These are phyloP conservation scores for Zelostemma sp. DNA, from an alignment of 1,140 invertebrate genomes.

Conservation along the genomic window DNA sequence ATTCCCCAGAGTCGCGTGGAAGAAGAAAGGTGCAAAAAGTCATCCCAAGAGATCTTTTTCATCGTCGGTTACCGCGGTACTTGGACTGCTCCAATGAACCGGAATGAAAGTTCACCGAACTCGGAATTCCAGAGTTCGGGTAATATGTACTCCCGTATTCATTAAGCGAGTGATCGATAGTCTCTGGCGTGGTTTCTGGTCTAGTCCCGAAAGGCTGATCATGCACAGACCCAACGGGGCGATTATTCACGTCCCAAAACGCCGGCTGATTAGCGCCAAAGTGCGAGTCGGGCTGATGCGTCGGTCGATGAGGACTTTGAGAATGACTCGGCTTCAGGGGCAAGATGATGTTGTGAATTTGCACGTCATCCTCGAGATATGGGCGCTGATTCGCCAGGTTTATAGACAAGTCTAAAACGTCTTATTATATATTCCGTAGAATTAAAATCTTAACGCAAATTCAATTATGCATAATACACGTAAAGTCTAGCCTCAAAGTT, in stretches of 20 bases:
- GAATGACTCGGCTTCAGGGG: conserved; percentile 51
- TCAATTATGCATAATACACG: too few relatives aligned
- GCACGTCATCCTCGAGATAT: conserved; percentile 65
- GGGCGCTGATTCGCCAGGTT: conserved; percentile 66
- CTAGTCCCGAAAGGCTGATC: conserved; percentile 51
- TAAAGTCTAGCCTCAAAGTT: too few relatives aligned
- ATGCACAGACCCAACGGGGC: conserved; percentile 16
- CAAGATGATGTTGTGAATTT: conserved; percentile 54
- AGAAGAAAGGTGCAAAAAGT: background rate
- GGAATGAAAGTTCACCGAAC: conserved; percentile 43
- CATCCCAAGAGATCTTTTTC: conserved; percentile 9
- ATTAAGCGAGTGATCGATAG: conserved; percentile 28
- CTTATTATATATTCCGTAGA: too few relatives aligned
- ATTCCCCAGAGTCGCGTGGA: background rate
- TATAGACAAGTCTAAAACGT: conserved; percentile 62
- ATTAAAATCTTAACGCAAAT: too few relatives aligned
- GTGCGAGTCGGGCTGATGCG: conserved; percentile 40
- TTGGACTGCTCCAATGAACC: conserved; percentile 58
- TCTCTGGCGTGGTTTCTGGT: conserved; percentile 35
- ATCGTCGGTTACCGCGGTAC: conserved; percentile 64
- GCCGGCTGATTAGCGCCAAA: conserved; percentile 34
- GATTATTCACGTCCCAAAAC: conserved; percentile 35
- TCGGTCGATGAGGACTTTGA: conserved; percentile 60
- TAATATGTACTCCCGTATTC: conserved; percentile 35
- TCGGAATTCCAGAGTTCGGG: conserved; percentile 27